Percentiles rank a stretch among this genome's conserved stretches.
Evolutionary conservation across 2,888 invertebrate genomes (phyloP).

Genomic region (Habroteleia sp.): DNA sequence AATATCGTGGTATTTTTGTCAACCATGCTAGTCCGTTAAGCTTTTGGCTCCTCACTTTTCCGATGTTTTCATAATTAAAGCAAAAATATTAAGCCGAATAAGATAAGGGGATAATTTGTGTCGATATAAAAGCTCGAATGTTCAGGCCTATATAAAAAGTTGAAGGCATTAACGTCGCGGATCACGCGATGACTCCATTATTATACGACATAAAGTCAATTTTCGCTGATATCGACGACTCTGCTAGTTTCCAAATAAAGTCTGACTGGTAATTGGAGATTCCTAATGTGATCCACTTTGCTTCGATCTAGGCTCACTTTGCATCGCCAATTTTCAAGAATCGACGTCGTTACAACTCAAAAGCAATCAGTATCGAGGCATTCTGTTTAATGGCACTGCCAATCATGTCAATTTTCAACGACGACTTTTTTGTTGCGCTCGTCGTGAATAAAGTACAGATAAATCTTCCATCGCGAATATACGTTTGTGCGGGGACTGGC

Average conservation of each 20-base stretch:
- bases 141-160: slow-evolving; percentile 2
- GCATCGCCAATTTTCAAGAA: slow-evolving; percentile 22
- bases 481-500: slow-evolving; percentile 12
- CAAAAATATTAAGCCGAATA: not conserved
- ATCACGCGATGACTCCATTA: slow-evolving; percentile 23
- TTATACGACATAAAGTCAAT: slow-evolving; percentile 26
- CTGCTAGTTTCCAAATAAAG: slow-evolving; percentile 21
- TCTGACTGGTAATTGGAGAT: slow-evolving; percentile 2
- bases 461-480: slow-evolving; percentile 29
- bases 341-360: slow-evolving; percentile 18
- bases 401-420: slow-evolving; percentile 30
- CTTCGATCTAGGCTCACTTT: slow-evolving; percentile 6
- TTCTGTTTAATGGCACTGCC: slow-evolving; percentile 17
- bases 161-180: slow-evolving; percentile 6
- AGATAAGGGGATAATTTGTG: slow-evolving; percentile 12
- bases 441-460: slow-evolving; percentile 36
- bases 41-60: not conserved
- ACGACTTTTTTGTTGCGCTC: slow-evolving; percentile 24
- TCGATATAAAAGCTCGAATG: slow-evolving; percentile 1
- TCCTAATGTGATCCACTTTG: slow-evolving; percentile 30
- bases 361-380: slow-evolving; percentile 31
- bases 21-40: slow-evolving; percentile 9
- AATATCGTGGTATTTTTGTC: slow-evolving; percentile 10
- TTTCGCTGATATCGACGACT: slow-evolving; percentile 6
- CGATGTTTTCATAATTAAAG: slow-evolving; percentile 7